Conservation (phyloP, 1,140 invertebrate genomes). For the Cherax quadricarinatus region DNA sequence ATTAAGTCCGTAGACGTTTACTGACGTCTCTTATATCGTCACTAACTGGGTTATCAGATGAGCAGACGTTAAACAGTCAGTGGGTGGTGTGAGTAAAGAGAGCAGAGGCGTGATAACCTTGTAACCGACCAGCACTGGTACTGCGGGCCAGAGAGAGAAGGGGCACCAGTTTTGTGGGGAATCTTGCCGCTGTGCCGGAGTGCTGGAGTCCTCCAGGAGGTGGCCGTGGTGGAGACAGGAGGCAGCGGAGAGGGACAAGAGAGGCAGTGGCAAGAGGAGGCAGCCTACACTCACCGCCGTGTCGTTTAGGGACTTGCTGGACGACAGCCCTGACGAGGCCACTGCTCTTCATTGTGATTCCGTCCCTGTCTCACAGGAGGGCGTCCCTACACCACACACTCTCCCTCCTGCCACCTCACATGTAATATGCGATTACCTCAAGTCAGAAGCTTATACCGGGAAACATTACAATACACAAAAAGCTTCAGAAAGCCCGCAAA, state of each 20-base stretch:
- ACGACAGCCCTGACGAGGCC: not conserved
- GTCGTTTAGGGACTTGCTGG: not conserved
- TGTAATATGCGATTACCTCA: not conserved
- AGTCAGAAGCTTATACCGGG: not conserved
- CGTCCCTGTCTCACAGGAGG: not conserved
- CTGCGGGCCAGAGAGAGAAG: not conserved
- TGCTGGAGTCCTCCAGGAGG: not conserved
- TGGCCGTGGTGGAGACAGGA: constrained; percentile 17
- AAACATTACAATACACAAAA: not conserved
- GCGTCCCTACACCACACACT: not conserved
- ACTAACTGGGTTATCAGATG: too few species aligned
- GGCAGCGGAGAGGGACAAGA: not conserved
- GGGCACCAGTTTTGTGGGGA: not conserved
- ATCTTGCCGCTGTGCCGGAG: not conserved
- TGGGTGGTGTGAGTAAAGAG: too few species aligned
- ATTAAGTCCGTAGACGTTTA: too few species aligned
- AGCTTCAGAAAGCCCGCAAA: not conserved
- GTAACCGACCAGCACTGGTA: too few species aligned
- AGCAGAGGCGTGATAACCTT: too few species aligned
- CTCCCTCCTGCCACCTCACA: not conserved
- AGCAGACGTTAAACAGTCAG: too few species aligned
- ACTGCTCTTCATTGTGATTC: not conserved
- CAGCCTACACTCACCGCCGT: not conserved
- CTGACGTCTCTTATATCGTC: too few species aligned
- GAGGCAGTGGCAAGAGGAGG: not conserved